phyloP scores from a whole-genome alignment of 2,888 invertebrate genomes.

The Pammene fasciana region DNA sequence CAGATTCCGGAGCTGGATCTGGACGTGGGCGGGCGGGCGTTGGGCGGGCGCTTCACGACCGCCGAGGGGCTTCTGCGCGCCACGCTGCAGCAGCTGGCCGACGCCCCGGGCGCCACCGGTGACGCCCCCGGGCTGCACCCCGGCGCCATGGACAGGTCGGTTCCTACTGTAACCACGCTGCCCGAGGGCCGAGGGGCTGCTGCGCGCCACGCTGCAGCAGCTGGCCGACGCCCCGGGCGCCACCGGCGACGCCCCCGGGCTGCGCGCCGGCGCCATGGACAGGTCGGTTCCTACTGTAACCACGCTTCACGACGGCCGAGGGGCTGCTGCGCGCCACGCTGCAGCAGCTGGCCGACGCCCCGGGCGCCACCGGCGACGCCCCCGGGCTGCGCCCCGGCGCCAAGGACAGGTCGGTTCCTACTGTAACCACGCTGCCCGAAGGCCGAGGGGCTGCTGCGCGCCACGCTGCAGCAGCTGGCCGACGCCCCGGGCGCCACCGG shows the following conservation, averaged over 20 bases:
- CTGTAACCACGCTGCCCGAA: constrained; percentile 76
- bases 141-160: neutral
- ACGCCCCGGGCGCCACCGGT: neutral
- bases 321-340: neutral
- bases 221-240: constrained; percentile 4
- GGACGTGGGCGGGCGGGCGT: constrained; percentile 91
- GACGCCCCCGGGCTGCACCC: neutral
- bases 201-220: neutral
- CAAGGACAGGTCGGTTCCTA: neutral
- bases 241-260: neutral
- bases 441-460: constrained; percentile 1
- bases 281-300: constrained; percentile 61
- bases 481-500: neutral
- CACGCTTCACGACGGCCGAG: constrained; percentile 82
- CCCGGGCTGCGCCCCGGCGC: neutral
- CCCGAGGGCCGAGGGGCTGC: neutral
- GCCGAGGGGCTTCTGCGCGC: constrained; percentile 2
- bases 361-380: neutral
- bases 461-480: neutral
- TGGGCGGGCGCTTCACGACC: constrained; percentile 97
- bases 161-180: constrained; percentile 77
- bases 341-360: neutral
- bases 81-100: neutral
- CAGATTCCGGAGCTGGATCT: constrained; percentile 92
- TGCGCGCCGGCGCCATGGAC: neutral